Conservation (phyloP, 2,888 invertebrate species). For the Drosophila colorata region DNA sequence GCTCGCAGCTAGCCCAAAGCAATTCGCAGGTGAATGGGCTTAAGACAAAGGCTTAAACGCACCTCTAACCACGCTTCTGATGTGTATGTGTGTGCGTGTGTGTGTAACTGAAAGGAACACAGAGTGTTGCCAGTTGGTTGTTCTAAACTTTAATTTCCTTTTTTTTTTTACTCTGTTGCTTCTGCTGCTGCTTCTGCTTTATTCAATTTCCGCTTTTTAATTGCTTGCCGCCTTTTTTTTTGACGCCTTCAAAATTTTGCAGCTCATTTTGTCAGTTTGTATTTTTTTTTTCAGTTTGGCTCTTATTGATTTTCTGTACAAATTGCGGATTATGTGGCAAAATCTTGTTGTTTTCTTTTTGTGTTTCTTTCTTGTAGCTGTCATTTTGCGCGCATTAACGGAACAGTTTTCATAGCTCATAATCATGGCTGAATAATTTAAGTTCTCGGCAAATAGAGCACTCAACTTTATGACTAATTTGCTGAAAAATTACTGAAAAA, state of each 20-base stretch:
- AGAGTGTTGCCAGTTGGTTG: conserved; percentile 12
- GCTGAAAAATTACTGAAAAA: conserved; percentile 58
- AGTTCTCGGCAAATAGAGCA: conserved; percentile 56
- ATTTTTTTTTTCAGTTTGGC: background rate
- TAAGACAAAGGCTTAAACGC: conserved; percentile 63
- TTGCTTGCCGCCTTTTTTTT: conserved; percentile 43
- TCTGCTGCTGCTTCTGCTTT: conserved; percentile 15
- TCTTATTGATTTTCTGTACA: conserved; percentile 48
- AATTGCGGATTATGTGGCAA: conserved; percentile 30
- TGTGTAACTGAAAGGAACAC: background rate
- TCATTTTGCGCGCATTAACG: conserved; percentile 42
- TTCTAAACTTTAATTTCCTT: conserved; percentile 9
- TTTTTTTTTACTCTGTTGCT: background rate
- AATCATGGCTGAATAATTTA: conserved; percentile 27
- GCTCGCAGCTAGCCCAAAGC: conserved; percentile 27
- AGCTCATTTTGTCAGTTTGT: conserved; percentile 28
- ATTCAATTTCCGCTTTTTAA: conserved; percentile 65
- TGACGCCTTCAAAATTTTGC: conserved; percentile 30
- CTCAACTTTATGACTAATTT: conserved; percentile 73
- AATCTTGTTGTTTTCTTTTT: conserved; percentile 5
- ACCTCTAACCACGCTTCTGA: conserved; percentile 36
- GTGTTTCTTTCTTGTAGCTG: conserved; percentile 9
- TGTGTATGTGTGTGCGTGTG: background rate
- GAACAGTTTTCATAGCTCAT: conserved; percentile 1
- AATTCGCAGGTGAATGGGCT: conserved; percentile 46